Conservation (phyloP, 2,113 vertebrate genomes). For the Lipotes vexillifer region DNA sequence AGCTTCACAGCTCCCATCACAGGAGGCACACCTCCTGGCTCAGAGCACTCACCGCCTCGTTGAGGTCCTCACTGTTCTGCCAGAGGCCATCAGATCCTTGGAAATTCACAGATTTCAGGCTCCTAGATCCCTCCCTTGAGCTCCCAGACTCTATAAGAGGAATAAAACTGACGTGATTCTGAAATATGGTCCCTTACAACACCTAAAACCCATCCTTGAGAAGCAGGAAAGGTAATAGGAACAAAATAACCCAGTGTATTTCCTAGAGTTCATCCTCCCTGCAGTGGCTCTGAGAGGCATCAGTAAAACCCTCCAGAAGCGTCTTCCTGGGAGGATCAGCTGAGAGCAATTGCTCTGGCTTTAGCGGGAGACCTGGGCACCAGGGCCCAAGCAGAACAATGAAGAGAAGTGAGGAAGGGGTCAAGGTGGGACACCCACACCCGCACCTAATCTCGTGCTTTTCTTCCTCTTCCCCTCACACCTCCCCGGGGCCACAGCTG, state of each 20-base stretch:
- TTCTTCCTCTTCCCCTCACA: slow-evolving; percentile 36
- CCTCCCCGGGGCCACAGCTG: slow-evolving; percentile 47
- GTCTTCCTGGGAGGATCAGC: background rate
- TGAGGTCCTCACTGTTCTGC: background rate
- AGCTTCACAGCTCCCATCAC: background rate
- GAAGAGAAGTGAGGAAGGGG: background rate
- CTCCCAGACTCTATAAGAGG: background rate
- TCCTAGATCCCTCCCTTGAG: background rate
- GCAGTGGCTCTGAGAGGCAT: background rate
- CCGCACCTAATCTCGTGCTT: background rate
- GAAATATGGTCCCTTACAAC: background rate
- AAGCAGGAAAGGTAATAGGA: background rate
- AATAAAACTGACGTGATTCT: background rate
- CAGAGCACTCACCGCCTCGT: background rate
- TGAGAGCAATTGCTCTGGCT: background rate
- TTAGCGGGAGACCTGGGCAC: slow-evolving; percentile 12
- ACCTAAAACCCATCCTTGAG: background rate
- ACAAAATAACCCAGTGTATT: background rate
- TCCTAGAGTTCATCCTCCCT: background rate
- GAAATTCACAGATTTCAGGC: background rate
- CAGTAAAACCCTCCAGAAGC: background rate
- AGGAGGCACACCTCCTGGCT: background rate
- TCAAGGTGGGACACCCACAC: background rate
- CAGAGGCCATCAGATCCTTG: background rate
- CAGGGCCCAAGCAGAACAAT: slow-evolving; percentile 41